Conservation (phyloP, 2,797 vertebrate genomes). For the Tapera naevia region DNA sequence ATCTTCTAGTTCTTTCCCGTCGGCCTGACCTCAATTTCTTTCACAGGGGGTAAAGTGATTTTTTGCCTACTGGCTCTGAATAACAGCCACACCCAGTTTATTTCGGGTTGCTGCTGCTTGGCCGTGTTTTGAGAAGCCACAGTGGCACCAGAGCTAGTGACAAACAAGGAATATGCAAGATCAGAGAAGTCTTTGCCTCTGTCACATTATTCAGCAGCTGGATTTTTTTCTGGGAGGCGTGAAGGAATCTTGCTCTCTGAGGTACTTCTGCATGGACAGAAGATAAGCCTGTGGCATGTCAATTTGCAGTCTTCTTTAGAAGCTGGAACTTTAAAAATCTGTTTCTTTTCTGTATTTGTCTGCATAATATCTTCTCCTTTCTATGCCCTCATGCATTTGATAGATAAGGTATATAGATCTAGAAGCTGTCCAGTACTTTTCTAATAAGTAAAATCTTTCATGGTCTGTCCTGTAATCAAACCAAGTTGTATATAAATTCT, state of each 20-base stretch:
- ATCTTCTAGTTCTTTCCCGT: neutral
- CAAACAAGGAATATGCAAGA: conserved; percentile 7
- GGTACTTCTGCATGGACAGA: neutral
- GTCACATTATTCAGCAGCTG: neutral
- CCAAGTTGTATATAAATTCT: neutral
- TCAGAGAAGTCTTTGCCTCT: neutral
- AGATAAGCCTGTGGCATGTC: neutral
- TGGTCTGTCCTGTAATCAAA: neutral
- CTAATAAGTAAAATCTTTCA: neutral
- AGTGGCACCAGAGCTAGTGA: neutral
- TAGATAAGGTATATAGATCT: neutral
- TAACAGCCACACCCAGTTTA: conserved; percentile 15
- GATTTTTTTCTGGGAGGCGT: neutral
- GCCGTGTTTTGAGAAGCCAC: neutral
- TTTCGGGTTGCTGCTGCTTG: conserved; percentile 38
- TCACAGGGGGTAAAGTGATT: neutral
- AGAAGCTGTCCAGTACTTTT: neutral
- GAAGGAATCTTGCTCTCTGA: neutral
- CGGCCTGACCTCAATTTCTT: neutral
- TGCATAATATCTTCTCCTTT: neutral
- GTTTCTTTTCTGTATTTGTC: neutral
- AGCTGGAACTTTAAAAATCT: neutral
- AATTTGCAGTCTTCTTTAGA: neutral
- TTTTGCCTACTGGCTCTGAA: neutral
- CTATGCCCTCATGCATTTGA: neutral